Evolutionary conservation across 1,140 invertebrate genomes (phyloP), one percentile per base, ranked within the genome.

Genomic region (Aphidius gifuensis): DNA sequence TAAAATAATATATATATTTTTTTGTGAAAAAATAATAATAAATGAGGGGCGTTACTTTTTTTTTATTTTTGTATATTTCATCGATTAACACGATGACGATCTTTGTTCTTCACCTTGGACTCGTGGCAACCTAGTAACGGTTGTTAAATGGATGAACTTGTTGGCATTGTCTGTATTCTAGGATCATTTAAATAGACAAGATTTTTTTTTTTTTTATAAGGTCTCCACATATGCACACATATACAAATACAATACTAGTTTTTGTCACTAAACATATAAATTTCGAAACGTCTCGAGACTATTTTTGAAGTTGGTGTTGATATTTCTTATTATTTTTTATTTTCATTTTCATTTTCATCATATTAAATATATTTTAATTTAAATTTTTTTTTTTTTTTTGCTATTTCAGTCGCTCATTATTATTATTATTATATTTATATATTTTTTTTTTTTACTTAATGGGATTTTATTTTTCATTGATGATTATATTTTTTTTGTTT

Each of bases 291-390:
- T 32, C 50, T 38, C 11, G 50, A 38, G 49, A 50, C 32, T 53
- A 53, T 53, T 53, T 53, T 53, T 53, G 50, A 38, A 53, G 6
- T 53, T 50, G 49, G 8, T 53, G 50, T 53, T 39, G 23, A 53
- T 39, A 38, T 53, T 8, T 49, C 1, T 44, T 44, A 21, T 48
- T 51, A 38, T 51, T 32, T 9, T 53, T 6, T 23, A 3, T 50
- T 38, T 39, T 53, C 6, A 38, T 7, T 39, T 9, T 11, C 11
- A 39, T 53, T 39, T 11, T 8, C 9, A 7, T 44, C 43, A 44
- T 44, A 11, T 7, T 7, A 11, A 44, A 11, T 44, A 7, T 7
- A 7, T 44, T 44, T 3, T 44, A 8, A 8, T 44, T 11, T 44
- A 44, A 7, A 44, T 44, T 44, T 1, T 6, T n/a, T n/a, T 44